Evolutionary conservation across 2,797 vertebrate genomes (phyloP).

Genomic region (Florisuga fusca): DNA sequence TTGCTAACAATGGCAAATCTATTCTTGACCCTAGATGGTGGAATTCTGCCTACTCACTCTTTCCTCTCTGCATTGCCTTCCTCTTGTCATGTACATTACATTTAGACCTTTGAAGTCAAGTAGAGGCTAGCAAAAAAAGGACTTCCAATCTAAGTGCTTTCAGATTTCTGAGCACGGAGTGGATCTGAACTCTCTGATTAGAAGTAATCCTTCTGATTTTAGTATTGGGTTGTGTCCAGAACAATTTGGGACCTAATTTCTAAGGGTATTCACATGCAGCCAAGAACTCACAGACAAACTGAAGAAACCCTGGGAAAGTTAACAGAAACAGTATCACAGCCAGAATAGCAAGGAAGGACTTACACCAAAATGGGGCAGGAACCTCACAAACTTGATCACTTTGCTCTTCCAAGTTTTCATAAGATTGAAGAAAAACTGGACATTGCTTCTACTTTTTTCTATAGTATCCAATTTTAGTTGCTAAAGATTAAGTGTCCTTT

Average conservation of each 20-base stretch:
- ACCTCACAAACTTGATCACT: background rate
- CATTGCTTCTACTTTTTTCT: background rate
- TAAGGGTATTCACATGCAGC: background rate
- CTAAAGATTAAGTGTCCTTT: background rate
- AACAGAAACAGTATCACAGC: background rate
- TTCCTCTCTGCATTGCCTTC: background rate
- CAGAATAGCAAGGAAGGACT: background rate
- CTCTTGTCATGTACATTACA: background rate
- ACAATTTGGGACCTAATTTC: conserved; percentile 33
- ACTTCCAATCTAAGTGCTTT: background rate
- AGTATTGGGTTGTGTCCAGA: conserved; percentile 23
- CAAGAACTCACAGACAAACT: background rate
- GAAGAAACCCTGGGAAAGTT: background rate
- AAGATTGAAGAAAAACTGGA: background rate
- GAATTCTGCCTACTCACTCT: conserved; percentile 52
- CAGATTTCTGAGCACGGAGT: background rate
- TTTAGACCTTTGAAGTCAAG: background rate
- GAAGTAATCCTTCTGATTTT: background rate
- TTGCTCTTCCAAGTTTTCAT: background rate
- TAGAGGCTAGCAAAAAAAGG: background rate
- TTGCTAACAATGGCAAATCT: conserved; percentile 50
- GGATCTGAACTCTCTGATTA: background rate
- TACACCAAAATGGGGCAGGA: background rate
- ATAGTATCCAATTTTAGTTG: background rate
- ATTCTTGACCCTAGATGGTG: conserved; percentile 20